Percentiles rank a stretch among this genome's conserved stretches.
Evolutionary conservation across 2,113 vertebrate genomes (phyloP).

Genomic region (Chionomys nivalis): DNA sequence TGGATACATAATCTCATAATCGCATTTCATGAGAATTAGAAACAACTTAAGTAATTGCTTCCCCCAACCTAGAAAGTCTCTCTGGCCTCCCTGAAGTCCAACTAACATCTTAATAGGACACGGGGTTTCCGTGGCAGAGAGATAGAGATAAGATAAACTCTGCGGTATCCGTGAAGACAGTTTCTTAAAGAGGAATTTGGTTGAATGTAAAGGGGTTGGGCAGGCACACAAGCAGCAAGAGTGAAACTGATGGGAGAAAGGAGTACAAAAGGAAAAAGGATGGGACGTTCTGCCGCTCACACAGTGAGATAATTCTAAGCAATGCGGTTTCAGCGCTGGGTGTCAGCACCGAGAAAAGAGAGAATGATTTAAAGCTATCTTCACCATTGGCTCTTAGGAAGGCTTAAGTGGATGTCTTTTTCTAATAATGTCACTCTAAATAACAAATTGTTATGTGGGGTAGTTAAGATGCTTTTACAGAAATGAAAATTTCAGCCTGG

Average conservation of each 20-base stretch:
- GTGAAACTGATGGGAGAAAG: neutral
- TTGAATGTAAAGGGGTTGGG: neutral
- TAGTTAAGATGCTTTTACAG: slow-evolving; percentile 19
- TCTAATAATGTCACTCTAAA: neutral
- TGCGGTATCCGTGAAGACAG: neutral
- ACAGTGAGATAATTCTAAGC: slow-evolving; percentile 4
- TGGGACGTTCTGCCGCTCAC: neutral
- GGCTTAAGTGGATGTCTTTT: neutral
- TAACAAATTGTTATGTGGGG: neutral
- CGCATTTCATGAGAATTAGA: neutral
- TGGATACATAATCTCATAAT: neutral
- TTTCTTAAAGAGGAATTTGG: slow-evolving; percentile 1
- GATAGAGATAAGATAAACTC: neutral
- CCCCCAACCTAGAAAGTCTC: neutral
- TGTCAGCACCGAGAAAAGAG: neutral
- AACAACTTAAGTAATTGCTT: neutral
- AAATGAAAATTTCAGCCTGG: neutral
- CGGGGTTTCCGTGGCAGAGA: neutral
- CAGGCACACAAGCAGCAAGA: neutral
- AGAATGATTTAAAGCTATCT: slow-evolving; percentile 1
- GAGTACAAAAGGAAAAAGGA: neutral
- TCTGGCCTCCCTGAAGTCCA: neutral
- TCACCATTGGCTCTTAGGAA: neutral
- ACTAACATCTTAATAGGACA: slow-evolving; percentile 2
- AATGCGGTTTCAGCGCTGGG: neutral